A percentile compares a stretch with the other conserved stretches of the same genome.
phyloP scores from a whole-genome alignment of 2,797 vertebrate genomes.

The Buphagus erythrorhynchus region DNA sequence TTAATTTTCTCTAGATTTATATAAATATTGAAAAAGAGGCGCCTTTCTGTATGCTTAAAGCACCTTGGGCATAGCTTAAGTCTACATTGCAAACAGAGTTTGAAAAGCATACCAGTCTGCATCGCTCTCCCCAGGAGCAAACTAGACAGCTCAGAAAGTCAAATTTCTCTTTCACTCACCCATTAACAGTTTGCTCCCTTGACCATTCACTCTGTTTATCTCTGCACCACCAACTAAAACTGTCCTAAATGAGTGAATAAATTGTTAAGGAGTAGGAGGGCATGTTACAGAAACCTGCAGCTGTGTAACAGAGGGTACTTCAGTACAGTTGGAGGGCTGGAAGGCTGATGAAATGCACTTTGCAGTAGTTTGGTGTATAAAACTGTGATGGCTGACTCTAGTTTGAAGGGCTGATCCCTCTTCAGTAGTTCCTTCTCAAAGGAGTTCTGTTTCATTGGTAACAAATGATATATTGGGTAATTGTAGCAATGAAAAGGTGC shows the following conservation, averaged over 20 bases:
- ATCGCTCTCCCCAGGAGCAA: constrained; percentile 25
- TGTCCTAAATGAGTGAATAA: not conserved
- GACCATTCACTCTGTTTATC: constrained; percentile 38
- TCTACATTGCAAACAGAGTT: constrained; percentile 43
- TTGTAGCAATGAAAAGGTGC: not conserved
- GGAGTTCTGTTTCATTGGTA: not conserved
- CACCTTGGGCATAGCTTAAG: constrained; percentile 58
- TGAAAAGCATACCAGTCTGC: constrained; percentile 23
- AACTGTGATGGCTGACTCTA: not conserved
- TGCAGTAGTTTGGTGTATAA: not conserved
- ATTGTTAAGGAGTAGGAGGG: not conserved
- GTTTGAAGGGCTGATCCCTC: not conserved
- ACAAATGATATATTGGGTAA: not conserved
- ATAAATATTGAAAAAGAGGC: constrained; percentile 68
- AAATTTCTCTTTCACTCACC: constrained; percentile 27
- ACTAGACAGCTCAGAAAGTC: constrained; percentile 18
- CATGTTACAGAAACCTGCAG: not conserved
- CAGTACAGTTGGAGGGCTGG: not conserved
- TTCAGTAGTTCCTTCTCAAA: not conserved
- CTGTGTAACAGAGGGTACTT: not conserved
- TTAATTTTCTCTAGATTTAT: constrained; percentile 69
- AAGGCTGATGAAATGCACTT: not conserved
- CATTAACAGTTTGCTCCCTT: constrained; percentile 44
- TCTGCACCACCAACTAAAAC: not conserved
- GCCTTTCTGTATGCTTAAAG: constrained; percentile 62